phyloP scores from a whole-genome alignment of 2,797 vertebrate species.

The Adrianichthys oophorus region DNA sequence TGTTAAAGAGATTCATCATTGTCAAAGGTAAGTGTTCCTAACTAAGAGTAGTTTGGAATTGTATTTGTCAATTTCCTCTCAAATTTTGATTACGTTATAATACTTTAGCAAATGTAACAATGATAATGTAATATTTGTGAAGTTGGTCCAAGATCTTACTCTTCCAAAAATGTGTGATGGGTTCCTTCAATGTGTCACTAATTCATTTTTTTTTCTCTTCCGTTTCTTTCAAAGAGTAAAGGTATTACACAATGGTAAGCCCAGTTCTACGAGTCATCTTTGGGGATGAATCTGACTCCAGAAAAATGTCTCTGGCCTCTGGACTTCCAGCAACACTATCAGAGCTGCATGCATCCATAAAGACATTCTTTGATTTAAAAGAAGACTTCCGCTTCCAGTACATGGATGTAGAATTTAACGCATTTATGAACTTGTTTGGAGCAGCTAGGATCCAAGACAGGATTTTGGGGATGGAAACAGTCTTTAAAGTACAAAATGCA shows the following conservation, averaged over 20 bases:
- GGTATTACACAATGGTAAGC: constrained; percentile 9
- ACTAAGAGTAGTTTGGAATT: too few species aligned
- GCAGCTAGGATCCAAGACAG: constrained; percentile 18
- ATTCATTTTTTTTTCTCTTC: not conserved
- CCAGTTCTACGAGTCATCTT: not conserved
- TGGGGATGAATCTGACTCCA: not conserved
- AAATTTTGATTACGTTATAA: not conserved
- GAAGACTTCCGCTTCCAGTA: constrained; percentile 42
- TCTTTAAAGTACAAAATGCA: constrained; percentile 37
- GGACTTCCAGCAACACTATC: not conserved
- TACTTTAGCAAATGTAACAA: not conserved
- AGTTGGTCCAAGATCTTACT: too few species aligned
- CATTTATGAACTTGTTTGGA: constrained; percentile 17
- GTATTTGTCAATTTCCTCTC: too few species aligned
- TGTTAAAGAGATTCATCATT: constrained; percentile 25
- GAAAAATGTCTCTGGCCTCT: not conserved
- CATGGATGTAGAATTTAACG: not conserved
- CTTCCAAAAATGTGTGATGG: not conserved
- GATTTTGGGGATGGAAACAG: too few species aligned
- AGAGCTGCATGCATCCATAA: not conserved
- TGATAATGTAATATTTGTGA: not conserved
- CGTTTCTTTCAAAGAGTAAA: constrained; percentile 13
- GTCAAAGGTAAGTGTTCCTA: not conserved
- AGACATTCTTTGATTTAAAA: constrained; percentile 24
- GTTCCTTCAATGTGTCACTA: too few species aligned